Evolutionary conservation across 2,113 vertebrate genomes (phyloP).

Genomic region (Pyxicephalus adspersus): DNA sequence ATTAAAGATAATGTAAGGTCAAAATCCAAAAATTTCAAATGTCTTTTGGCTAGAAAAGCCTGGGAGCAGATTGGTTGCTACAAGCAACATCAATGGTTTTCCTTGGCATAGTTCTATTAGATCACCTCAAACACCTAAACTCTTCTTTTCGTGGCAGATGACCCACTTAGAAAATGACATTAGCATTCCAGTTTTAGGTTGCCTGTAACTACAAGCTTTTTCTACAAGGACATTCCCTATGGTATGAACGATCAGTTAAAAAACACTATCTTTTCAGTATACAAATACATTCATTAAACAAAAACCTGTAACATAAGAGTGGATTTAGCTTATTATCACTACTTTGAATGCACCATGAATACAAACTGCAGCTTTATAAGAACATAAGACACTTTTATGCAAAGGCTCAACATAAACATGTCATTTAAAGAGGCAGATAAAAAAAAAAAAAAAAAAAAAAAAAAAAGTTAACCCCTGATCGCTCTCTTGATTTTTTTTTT

Average conservation of each 20-base stretch:
- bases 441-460: slow-evolving; percentile 47
- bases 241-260: slow-evolving; percentile 2
- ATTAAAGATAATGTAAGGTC: no score
- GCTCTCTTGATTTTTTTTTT: slow-evolving; percentile 19
- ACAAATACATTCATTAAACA: slow-evolving; percentile 50
- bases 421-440: slow-evolving; percentile 51
- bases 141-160: no score
- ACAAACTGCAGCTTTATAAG: slow-evolving; percentile 47
- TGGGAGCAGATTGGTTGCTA: no score
- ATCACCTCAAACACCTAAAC: no score
- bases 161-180: no score
- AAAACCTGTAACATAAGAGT: slow-evolving; percentile 47
- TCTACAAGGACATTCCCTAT: slow-evolving; percentile 23
- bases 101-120: no score
- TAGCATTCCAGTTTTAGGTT: background rate
- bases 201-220: background rate
- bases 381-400: slow-evolving; percentile 32
- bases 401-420: slow-evolving; percentile 39
- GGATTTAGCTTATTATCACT: slow-evolving; percentile 54
- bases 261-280: slow-evolving; percentile 18
- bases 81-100: no score
- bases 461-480: slow-evolving; percentile 33
- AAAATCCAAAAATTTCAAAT: no score
- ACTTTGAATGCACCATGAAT: slow-evolving; percentile 47
- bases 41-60: no score